Conservation (phyloP, 2,797 vertebrate genomes). For the Scolopax bukidnonensis region DNA sequence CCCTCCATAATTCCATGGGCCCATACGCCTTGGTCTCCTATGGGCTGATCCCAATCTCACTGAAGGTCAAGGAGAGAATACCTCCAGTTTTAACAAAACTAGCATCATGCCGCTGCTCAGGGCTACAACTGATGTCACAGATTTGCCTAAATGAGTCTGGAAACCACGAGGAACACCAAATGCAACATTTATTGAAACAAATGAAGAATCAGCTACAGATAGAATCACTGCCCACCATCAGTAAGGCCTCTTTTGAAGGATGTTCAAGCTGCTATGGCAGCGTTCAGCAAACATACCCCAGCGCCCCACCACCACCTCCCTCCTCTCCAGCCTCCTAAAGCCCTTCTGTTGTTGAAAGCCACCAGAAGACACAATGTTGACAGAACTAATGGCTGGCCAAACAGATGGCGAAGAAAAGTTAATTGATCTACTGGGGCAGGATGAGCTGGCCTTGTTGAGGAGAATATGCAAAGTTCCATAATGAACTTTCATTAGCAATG, state of each 20-base stretch:
- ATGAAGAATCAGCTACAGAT: not conserved
- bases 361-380: not conserved
- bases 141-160: not conserved
- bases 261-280: not conserved
- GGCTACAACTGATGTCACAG: accelerated
- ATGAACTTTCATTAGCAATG: constrained; percentile 5
- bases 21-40: not conserved
- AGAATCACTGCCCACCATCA: not conserved
- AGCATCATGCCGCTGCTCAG: not conserved
- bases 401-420: constrained; percentile 70
- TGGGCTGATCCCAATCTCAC: accelerated
- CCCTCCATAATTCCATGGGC: not conserved
- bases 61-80: not conserved
- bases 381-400: constrained; percentile 23
- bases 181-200: accelerated
- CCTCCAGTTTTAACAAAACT: not conserved
- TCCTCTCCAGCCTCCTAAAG: constrained; percentile 10
- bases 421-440: constrained; percentile 76
- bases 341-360: not conserved
- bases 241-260: not conserved
- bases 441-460: constrained; percentile 31
- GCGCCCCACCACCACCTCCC: not conserved
- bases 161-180: accelerated
- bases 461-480: constrained; percentile 62
- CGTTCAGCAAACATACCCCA: not conserved